Evolutionary conservation across 2,888 invertebrate species (phyloP).

Genomic region (Thera britannica): DNA sequence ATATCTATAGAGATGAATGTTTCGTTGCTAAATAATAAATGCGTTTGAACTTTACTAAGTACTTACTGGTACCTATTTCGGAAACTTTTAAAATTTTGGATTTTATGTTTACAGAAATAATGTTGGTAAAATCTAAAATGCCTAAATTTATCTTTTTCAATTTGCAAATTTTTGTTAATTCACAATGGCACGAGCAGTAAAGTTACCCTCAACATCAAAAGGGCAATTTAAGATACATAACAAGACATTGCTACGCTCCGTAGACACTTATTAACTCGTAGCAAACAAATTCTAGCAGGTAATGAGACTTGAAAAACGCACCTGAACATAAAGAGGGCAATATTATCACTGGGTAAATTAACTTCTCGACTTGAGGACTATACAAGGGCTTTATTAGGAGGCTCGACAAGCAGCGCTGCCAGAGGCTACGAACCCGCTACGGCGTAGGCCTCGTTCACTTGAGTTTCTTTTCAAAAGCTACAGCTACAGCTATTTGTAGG

Average conservation of each 20-base stretch:
- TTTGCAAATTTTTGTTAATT: not conserved
- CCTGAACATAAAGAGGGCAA: slow-evolving; percentile 51
- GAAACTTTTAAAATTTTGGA: no score
- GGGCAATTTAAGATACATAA: slow-evolving; percentile 3
- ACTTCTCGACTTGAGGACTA: slow-evolving; percentile 51
- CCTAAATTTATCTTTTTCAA: no score
- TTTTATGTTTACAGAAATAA: no score
- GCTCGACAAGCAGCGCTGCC: slow-evolving; percentile 37
- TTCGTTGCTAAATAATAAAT: not conserved
- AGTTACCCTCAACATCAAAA: slow-evolving; percentile 6
- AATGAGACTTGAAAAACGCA: slow-evolving; percentile 53
- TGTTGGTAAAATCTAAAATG: no score
- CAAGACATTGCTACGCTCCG: slow-evolving; percentile 31
- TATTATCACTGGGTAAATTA: slow-evolving; percentile 57
- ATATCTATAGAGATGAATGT: not conserved
- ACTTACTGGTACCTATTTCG: no score
- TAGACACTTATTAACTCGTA: slow-evolving; percentile 42
- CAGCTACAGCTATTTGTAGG: slow-evolving; percentile 6
- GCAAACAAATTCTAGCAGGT: slow-evolving; percentile 44
- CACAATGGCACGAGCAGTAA: not conserved
- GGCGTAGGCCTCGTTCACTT: slow-evolving; percentile 29
- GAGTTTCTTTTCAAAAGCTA: slow-evolving; percentile 30
- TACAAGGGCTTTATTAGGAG: slow-evolving; percentile 54
- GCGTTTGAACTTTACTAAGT: not conserved
- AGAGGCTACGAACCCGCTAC: slow-evolving; percentile 33